Evolutionary conservation across 2,113 vertebrate genomes (phyloP), one percentile per base, ranked within the genome.

Genomic region (Colaptes auratus): DNA sequence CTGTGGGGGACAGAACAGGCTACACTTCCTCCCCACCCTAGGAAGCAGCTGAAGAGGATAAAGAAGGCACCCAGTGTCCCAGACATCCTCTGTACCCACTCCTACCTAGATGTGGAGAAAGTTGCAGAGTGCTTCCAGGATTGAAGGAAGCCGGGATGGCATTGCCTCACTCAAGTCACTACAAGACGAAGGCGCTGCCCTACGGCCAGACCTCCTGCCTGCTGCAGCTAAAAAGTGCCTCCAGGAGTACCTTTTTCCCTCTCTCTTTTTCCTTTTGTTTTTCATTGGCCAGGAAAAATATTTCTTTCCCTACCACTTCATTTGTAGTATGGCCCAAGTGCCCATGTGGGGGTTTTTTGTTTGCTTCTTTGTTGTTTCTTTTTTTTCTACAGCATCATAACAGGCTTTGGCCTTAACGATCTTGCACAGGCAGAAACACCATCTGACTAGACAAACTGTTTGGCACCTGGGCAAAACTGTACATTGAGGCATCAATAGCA

Each of bases 221-320:
- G 46, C 46, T 48, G 46, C 16, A 48, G 46, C 46, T 48, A 17
- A 48, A 48, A 48, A 48, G 46, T 48, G 46, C 46, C 46, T 48
- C 16, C 46, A 19, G 46, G 18, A 48, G 18, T 17, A 39, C 36
- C 36, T 50, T 50, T 50, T 50, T 50, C 23, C 15, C 48, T 23
- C 21, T 12, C 23, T 83, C 61, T 90, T 92, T 95, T 93, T 95
- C 35, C 92, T 96, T 95, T 94, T 96, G 89, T 94, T 91, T 86
- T 89, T 90, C 92, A 95, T 97, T 97, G 98, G 98, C 98, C 98
- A 98, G 98, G 98, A 97, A 65, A 97, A 98, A 98, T 97, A 98
- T 98, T 98, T 98, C 98, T 98, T 98, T 97, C 98, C 98, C 99
- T 99, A 98, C 99, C 99, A 98, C 98, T 98, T 99, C 98, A 98